Evolutionary conservation across 23 tunicate genomes (phyloP).

Genomic region (Styela clava): DNA sequence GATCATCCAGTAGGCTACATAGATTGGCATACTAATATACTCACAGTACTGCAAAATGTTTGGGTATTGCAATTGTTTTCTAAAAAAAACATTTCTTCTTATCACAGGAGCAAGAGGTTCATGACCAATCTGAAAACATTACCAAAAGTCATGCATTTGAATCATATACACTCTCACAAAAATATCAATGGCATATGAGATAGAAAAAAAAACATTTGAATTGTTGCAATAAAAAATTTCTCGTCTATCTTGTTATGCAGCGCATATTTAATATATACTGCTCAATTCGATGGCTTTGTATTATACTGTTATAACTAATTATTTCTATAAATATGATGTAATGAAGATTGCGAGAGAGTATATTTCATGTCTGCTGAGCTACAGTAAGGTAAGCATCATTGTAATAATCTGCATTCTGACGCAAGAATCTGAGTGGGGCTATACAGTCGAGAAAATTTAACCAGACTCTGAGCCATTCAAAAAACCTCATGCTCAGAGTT

Average conservation of each 20-base stretch:
- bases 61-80: constrained; percentile 78
- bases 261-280: neutral
- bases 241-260: neutral
- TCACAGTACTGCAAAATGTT: constrained; percentile 58
- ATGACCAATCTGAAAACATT: constrained; percentile 81
- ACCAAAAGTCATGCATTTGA: neutral
- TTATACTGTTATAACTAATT: no score
- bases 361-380: no score
- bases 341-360: no score
- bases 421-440: no score
- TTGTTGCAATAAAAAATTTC: neutral
- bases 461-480: no score
- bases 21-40: constrained; percentile 7
- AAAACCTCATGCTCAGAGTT: neutral
- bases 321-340: no score
- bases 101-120: constrained; percentile 81
- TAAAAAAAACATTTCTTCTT: constrained; percentile 60
- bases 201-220: neutral
- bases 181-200: no score
- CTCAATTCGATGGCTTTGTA: no score
- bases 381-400: no score
- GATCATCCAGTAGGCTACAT: neutral
- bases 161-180: no score
- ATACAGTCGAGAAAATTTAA: no score
- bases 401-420: no score